Evolutionary conservation across 2,113 vertebrate species (phyloP), one percentile per base, ranked within the genome.

Genomic region (Illadopsis cleaveri): DNA sequence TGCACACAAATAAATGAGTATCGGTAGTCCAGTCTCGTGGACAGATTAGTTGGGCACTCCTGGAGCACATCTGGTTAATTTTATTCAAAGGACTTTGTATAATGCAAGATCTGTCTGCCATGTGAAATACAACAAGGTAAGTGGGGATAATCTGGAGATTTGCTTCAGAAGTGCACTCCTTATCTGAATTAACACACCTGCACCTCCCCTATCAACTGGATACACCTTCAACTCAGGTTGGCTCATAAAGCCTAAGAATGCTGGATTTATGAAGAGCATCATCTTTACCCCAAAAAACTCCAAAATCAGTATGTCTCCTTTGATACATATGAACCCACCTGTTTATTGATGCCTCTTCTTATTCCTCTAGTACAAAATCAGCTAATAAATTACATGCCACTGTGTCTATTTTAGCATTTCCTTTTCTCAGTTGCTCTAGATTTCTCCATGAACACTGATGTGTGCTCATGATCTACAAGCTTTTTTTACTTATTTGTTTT

Each of bases 241-340:
- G 24, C 22, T 81, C 45, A 48, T 23, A 35, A 81, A 84, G 28
- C 10, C 40, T 57, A 70, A 38, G 18, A 84, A 50, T 31, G 6
- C 7, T 53, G 23, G 5, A 15, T 82, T 84, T 90, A 28, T 54
- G 25, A 81, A 66, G 5, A 48, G 19, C 2, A 6, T 17, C 4
- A 1, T 58, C 23, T 87, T 71, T 16, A 86, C 4, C 5, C 9
- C 1, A 1, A 15, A 81, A 42, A 35, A 21, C 0, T 2, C 2
- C 12, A 5, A 78, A 77, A 37, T 27, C 31, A 73, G 10, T 11
- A 42, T 54, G 15, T 62, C 7, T 58, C 33, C 13, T 21, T 70
- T 33, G 31, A 68, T 27, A 28, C 5, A 2, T 12, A 9, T 44
- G 11, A 89, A 84, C 65, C 8, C 40, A 61, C 1, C 8, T 45